Conservation (phyloP, 2,888 invertebrate genomes). For the Drosophila histrio region DNA sequence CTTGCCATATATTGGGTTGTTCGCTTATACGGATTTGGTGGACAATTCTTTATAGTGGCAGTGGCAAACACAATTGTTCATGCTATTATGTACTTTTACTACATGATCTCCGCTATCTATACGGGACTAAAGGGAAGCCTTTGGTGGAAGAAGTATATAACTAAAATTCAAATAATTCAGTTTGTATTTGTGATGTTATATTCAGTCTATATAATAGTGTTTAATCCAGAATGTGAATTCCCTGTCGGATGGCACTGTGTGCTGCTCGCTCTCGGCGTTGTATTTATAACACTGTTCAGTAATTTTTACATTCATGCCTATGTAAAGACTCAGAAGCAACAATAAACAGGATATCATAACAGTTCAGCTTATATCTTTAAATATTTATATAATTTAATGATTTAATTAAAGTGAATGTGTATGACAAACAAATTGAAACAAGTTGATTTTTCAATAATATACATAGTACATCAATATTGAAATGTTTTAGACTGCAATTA, state of each 20-base stretch:
- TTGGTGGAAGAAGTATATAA: slow-evolving; percentile 31
- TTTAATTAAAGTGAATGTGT: neutral
- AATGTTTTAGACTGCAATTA: too few species aligned
- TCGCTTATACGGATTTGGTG: slow-evolving; percentile 14
- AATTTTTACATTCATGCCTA: slow-evolving; percentile 14
- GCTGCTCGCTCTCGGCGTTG: neutral
- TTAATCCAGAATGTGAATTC: slow-evolving; percentile 2
- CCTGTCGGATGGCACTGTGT: neutral
- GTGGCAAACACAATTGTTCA: slow-evolving; percentile 15
- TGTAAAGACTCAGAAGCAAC: neutral
- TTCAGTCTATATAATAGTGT: slow-evolving; percentile 1
- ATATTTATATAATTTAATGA: neutral
- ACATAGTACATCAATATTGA: too few species aligned
- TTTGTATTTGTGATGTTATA: neutral
- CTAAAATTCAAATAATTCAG: slow-evolving; percentile 10
- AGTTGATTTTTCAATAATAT: too few species aligned
- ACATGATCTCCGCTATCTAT: slow-evolving; percentile 3
- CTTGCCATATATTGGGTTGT: neutral
- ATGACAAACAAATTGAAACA: neutral
- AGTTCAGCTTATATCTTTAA: neutral
- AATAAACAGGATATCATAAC: neutral
- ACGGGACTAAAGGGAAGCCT: neutral
- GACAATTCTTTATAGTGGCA: slow-evolving; percentile 5
- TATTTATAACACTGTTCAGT: slow-evolving; percentile 5
- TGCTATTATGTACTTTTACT: slow-evolving; percentile 13